Base-by-base conservation (phyloP, 2,888 invertebrate genomes). In the Campaea margaritaria region DNA sequence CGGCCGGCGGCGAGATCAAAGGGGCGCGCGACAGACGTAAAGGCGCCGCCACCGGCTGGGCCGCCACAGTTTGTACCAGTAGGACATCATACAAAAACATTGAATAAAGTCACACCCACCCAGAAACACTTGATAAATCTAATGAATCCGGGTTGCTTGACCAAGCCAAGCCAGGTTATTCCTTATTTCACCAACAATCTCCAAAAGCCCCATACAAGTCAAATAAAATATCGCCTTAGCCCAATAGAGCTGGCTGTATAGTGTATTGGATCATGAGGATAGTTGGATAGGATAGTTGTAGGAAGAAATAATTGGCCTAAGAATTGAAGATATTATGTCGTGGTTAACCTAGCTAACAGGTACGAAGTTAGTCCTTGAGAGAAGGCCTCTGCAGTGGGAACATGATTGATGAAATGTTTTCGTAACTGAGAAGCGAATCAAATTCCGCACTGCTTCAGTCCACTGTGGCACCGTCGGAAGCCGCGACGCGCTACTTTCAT, bases 1-100 rank as follows among this genome's bases (percentile, higher is more conserved):
- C 74, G 69, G 66, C 68, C 70, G 72, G 72, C 70, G 69, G 73
- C 76, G 72, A 83, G 78, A 81, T 83, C 84, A 84, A 84, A 83
- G 84, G 70, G 67, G 56, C 49, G 38, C 15, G 47, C 51, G 60
- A 61, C 73, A 75, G 81, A 80, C 81, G 78, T 74, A 75, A 76
- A 78, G 79, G 78, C 73, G 75, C 78, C 21, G 21, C 21, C 21
- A 21, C 21, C 78, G 74, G 16, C 51, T 42, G 50, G 50, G 16
- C 13, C 45, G 36, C 34, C 51, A 51, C 54, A 36, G 42, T 46
- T 12, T 13, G 2, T 10, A 14, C 5, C 58, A 48, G 48, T 48
- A 28, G 41, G 39, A 11, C 44, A 51, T 27, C 39, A 4, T 36
- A 36, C 36, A 2, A 27, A 2, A 27, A 9, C 11, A n/a, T 34